These are phyloP conservation scores for Psittacula echo DNA, from an alignment of 2,797 vertebrate species.

Conservation along the genomic window DNA sequence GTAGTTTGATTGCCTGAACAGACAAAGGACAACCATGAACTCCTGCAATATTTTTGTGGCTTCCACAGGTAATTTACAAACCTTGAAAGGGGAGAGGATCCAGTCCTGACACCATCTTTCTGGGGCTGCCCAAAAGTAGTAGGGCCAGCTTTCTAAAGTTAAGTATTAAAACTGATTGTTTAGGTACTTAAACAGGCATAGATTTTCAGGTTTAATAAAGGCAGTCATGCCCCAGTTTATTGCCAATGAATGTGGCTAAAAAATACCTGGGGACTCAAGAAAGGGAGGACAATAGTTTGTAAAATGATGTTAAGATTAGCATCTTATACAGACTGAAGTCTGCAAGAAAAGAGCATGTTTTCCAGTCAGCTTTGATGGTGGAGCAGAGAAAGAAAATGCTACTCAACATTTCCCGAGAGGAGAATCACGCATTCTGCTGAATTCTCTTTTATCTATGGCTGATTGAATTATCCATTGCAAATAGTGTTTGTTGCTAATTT, in stretches of 20 bases:
- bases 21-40: not conserved
- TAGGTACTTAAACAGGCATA: not conserved
- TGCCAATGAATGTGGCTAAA: not conserved
- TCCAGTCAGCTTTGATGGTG: not conserved
- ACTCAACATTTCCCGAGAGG: not conserved
- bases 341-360: not conserved
- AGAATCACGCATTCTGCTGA: not conserved
- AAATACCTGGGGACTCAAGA: not conserved
- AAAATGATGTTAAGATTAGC: not conserved
- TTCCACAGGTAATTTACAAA: not conserved
- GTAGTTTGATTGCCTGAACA: not conserved
- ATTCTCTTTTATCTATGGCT: constrained; percentile 25
- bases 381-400: not conserved
- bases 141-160: not conserved
- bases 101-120: not conserved
- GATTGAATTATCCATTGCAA: constrained; percentile 55
- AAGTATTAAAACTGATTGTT: not conserved
- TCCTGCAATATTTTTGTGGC: not conserved
- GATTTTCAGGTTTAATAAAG: not conserved
- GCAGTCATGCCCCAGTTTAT: not conserved
- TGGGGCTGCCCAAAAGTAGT: not conserved
- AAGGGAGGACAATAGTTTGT: not conserved
- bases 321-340: not conserved
- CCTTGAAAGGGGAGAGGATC: not conserved
- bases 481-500: constrained; percentile 58